A percentile compares a stretch with the other conserved stretches of the same genome.
These are phyloP conservation scores for Shargacucullia verbasci DNA, from an alignment of 2,888 invertebrate genomes.

Conservation along the genomic window DNA sequence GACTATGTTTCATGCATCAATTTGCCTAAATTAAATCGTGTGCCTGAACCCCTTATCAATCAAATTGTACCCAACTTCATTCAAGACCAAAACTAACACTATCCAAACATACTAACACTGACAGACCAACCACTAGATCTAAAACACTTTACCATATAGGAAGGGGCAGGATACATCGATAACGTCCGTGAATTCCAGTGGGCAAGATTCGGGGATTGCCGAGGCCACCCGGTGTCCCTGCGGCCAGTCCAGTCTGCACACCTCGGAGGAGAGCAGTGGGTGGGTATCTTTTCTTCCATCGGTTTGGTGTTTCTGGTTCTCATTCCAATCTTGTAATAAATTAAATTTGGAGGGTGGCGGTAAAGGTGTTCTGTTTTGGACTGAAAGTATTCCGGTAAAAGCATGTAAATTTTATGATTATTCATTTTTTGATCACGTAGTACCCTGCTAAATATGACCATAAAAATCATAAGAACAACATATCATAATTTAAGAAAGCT, in stretches of 20 bases:
- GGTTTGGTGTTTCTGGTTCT: neutral
- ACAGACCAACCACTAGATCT: constrained; percentile 53
- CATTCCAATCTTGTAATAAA: neutral
- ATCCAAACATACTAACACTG: constrained; percentile 41
- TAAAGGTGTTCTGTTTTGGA: neutral
- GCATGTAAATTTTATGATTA: too few species aligned
- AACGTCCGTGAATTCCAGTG: constrained; percentile 94
- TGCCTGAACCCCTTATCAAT: constrained; percentile 22
- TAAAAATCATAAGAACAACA: too few species aligned
- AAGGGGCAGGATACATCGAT: constrained; percentile 91
- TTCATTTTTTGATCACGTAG: too few species aligned
- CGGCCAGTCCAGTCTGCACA: constrained; percentile 91
- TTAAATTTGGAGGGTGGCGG: neutral
- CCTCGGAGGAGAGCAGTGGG: constrained; percentile 93
- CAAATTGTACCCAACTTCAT: constrained; percentile 23
- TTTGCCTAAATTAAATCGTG: neutral
- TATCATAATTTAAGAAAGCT: too few species aligned
- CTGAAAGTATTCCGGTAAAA: too few species aligned
- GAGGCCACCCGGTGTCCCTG: constrained; percentile 89
- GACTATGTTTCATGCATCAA: too few species aligned
- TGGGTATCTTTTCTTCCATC: constrained; percentile 63
- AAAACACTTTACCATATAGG: constrained; percentile 70
- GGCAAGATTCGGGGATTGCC: constrained; percentile 94
- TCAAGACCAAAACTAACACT: constrained; percentile 30
- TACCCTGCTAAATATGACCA: too few species aligned